These are phyloP conservation scores for Drosophila miranda DNA, from an alignment of 1,140 invertebrate species.

Conservation along the genomic window DNA sequence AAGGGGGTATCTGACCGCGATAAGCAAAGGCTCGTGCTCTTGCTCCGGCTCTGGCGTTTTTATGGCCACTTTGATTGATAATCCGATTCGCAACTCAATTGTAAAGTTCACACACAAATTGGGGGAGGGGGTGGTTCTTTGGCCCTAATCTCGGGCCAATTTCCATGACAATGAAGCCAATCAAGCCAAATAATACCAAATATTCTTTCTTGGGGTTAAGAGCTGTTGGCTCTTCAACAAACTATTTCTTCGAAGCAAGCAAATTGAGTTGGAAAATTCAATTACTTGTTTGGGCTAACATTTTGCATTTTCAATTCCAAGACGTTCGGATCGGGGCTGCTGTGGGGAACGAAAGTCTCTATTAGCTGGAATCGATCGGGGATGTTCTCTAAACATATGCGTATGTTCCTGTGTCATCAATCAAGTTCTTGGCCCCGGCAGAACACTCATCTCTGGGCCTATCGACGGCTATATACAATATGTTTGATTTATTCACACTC, in stretches of 20 bases:
- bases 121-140: neutral
- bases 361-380: no score
- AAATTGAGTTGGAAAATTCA: constrained; percentile 41
- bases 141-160: constrained; percentile 32
- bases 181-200: constrained; percentile 1
- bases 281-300: constrained; percentile 15
- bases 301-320: constrained; percentile 2
- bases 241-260: constrained; percentile 40
- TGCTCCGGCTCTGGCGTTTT: constrained; percentile 22
- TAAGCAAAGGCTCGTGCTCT: constrained; percentile 7
- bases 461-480: neutral
- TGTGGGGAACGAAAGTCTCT: neutral
- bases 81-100: constrained; percentile 50
- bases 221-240: constrained; percentile 2
- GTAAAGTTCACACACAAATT: constrained; percentile 29
- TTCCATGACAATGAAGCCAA: constrained; percentile 43
- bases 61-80: constrained; percentile 49
- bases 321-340: constrained; percentile 27
- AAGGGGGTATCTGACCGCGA: constrained; percentile 27
- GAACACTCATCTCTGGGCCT: no score
- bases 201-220: constrained; percentile 16
- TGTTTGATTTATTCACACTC: constrained; percentile 68
- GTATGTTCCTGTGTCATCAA: constrained; percentile 2
- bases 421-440: constrained; percentile 6
- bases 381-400: no score